These are phyloP conservation scores for Hyposmocoma kahamanoa DNA, from an alignment of 1,140 invertebrate species.

Conservation along the genomic window DNA sequence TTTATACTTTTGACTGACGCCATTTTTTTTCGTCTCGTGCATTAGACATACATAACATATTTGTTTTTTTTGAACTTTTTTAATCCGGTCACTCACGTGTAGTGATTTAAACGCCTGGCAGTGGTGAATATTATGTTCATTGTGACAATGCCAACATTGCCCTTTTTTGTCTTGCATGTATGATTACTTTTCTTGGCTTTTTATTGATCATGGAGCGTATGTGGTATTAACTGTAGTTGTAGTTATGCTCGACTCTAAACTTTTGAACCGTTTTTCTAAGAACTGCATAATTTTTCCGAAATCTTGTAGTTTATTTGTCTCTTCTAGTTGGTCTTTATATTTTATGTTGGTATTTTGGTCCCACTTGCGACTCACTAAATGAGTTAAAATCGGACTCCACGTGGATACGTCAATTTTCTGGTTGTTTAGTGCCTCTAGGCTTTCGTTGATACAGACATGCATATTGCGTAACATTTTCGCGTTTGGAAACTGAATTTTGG, in stretches of 20 bases:
- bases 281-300: slow-evolving; percentile 1
- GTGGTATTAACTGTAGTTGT: too few relatives aligned
- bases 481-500: slow-evolving; percentile 4
- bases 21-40: neutral
- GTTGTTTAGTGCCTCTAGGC: slow-evolving; percentile 5
- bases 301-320: neutral
- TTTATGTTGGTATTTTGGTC: slow-evolving; percentile 4
- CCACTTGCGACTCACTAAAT: slow-evolving; percentile 2
- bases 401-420: slow-evolving; percentile 4
- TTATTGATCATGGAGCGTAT: neutral
- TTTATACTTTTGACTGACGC: neutral
- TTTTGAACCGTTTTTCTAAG: slow-evolving; percentile 3
- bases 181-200: neutral
- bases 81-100: neutral
- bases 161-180: neutral
- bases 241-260: slow-evolving; percentile 3
- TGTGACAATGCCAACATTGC: too few relatives aligned
- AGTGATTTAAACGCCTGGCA: neutral
- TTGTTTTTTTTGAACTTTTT: slow-evolving; percentile 4
- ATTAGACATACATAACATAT: neutral
- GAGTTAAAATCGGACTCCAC: slow-evolving; percentile 1
- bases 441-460: slow-evolving; percentile 4
- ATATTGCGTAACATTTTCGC: slow-evolving; percentile 4
- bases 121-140: neutral
- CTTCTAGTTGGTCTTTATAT: slow-evolving; percentile 6